Evolutionary conservation across 2,113 vertebrate species (phyloP).

Genomic region (Poeciliopsis turrubarensis): DNA sequence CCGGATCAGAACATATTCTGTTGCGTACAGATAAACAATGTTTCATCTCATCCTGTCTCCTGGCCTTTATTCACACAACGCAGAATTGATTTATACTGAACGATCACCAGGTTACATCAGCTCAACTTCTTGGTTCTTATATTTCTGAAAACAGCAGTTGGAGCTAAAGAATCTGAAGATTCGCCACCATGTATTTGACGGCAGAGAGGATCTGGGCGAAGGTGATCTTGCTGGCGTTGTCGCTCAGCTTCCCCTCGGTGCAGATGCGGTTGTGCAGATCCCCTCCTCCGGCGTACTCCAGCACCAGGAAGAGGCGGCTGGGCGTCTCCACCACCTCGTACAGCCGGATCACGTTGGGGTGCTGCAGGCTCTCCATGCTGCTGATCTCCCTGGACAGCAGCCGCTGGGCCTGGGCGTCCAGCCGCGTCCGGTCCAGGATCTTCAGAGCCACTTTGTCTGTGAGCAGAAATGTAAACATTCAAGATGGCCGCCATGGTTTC

Average conservation of each 20-base stretch:
- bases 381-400: slow-evolving; percentile 90
- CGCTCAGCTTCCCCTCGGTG: slow-evolving; percentile 85
- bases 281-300: slow-evolving; percentile 93
- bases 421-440: slow-evolving; percentile 90
- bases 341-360: slow-evolving; percentile 91
- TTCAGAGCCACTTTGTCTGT: slow-evolving; percentile 97
- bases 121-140: no score
- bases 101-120: no score
- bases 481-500: no score
- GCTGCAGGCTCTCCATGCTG: slow-evolving; percentile 91
- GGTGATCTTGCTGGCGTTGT: slow-evolving; percentile 86
- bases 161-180: no score
- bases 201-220: slow-evolving; percentile 95
- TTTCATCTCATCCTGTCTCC: no score
- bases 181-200: slow-evolving; percentile 89
- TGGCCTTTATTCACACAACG: no score
- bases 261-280: slow-evolving; percentile 91
- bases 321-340: slow-evolving; percentile 94
- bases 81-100: no score
- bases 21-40: no score
- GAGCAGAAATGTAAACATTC: no score
- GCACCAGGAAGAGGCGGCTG: slow-evolving; percentile 89
- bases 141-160: no score
- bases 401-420: slow-evolving; percentile 88
- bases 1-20: no score